Evolutionary conservation across 2,113 vertebrate genomes (phyloP), one percentile per base, ranked within the genome.

Genomic region (Lucifuga dentata): DNA sequence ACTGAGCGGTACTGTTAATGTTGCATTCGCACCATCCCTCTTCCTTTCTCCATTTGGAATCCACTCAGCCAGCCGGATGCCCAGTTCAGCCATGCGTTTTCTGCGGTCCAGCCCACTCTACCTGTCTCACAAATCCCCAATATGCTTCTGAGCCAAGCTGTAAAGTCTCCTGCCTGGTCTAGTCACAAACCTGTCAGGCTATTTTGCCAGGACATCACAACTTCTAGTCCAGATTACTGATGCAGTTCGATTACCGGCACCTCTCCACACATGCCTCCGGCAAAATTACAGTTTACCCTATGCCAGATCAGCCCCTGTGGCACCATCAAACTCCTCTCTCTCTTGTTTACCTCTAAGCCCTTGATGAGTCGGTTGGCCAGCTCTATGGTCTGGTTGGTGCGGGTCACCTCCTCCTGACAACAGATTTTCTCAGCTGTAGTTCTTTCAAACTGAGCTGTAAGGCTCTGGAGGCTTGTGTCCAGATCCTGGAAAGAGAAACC

Each of bases 371-470:
- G 90, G 78, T 93, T 95, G 45, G 91, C 92, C 62, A 94, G 79
- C 55, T 92, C 83, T 38, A 92, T 90, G 24, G 90, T 93, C 72
- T 82, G 92, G 73, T 89, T 94, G 69, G 91, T 94, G 56, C 10
- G 55, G 13, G 86, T 91, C 77, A 94, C 91, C 71, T 95, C 91
- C 79, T 93, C 91, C 84, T 95, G 93, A 91, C 91, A 93, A 9
- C 6, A 61, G 38, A 94, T 66, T 86, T 95, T 93, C 84, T 95
- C 91, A 56, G 89, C 84, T 53, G 72, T 92, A 53, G 92, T 90
- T 73, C 88, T 93, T 87, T 95, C 75, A 74, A 94, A 93, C 38
- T 91, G 93, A 83, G 88, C 80, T 29, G 83, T 94, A 29, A 96
- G 89, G 35, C 80, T 86, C 70, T 41, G 65, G 4, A 95, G 91